Evolutionary conservation across 2,888 invertebrate genomes (phyloP).

Genomic region (Cybosia mesomella): DNA sequence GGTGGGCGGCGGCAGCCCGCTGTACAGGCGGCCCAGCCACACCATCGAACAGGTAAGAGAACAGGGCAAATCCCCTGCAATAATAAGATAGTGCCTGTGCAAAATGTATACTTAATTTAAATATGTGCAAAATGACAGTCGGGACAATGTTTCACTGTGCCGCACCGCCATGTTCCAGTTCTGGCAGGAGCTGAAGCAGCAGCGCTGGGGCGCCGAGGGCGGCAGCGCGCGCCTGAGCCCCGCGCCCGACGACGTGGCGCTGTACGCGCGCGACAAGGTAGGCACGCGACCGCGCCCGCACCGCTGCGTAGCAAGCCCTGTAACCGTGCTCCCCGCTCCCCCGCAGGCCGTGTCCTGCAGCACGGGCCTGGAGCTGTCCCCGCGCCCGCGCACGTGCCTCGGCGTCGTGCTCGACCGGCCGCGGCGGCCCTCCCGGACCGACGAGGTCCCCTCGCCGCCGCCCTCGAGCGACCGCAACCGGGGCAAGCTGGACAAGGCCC

Average conservation of each 20-base stretch:
- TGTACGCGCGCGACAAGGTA: conserved; percentile 90
- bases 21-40: conserved; percentile 87
- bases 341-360: conserved; percentile 90
- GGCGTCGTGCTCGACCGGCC: conserved; percentile 72
- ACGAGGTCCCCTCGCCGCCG: conserved; percentile 48
- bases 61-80: too few species aligned
- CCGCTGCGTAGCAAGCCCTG: too few species aligned
- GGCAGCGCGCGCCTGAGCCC: conserved; percentile 71
- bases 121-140: too few species aligned
- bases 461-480: conserved; percentile 70
- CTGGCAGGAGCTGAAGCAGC: conserved; percentile 89
- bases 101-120: too few species aligned
- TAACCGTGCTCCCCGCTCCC: not conserved
- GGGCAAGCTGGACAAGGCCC: conserved; percentile 91
- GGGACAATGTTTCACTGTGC: too few species aligned
- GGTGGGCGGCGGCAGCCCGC: conserved; percentile 94
- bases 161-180: conserved; percentile 76
- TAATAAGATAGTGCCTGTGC: too few species aligned
- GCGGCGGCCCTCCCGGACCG: conserved; percentile 47
- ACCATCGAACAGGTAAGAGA: conserved; percentile 89
- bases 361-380: conserved; percentile 90
- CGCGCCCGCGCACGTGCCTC: conserved; percentile 89
- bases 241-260: conserved; percentile 80
- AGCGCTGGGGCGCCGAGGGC: conserved; percentile 37
- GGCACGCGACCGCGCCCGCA: too few species aligned